A percentile compares a stretch with the other conserved stretches of the same genome.
These are phyloP conservation scores for Schizothorax lantsangensis DNA, from an alignment of 2,797 vertebrate species.

Conservation along the genomic window DNA sequence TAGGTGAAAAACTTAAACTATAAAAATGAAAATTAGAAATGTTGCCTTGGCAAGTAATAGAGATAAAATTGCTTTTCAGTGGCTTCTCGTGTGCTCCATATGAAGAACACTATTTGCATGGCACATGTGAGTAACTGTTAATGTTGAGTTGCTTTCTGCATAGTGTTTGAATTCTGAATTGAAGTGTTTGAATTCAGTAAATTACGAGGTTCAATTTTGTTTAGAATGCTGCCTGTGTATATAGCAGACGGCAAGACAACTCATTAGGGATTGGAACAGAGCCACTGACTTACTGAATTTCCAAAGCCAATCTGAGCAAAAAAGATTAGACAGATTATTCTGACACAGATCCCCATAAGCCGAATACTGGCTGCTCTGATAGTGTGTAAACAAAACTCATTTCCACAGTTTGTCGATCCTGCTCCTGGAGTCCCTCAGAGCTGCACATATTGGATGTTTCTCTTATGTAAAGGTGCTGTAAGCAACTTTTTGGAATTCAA, in stretches of 20 bases:
- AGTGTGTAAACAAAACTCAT: slow-evolving; percentile 3
- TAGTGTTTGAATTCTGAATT: neutral
- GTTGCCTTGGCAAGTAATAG: no score
- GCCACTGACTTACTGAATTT: slow-evolving; percentile 15
- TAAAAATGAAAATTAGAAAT: no score
- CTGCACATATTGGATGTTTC: neutral
- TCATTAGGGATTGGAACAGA: slow-evolving; percentile 36
- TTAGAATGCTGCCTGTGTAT: neutral
- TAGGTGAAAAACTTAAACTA: no score
- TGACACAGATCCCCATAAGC: slow-evolving; percentile 22
- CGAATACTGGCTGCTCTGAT: neutral
- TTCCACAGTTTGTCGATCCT: slow-evolving; percentile 27
- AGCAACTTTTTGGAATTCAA: neutral
- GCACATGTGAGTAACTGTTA: neutral
- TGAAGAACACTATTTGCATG: neutral
- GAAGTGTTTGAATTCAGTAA: neutral
- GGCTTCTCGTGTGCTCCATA: neutral
- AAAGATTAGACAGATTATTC: slow-evolving; percentile 8
- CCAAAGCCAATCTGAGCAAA: slow-evolving; percentile 19
- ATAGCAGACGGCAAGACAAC: neutral
- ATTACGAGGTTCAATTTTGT: neutral
- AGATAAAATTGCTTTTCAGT: neutral
- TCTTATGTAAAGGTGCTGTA: neutral
- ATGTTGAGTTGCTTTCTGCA: neutral
- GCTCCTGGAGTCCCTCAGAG: slow-evolving; percentile 6